A percentile compares a stretch with the other conserved stretches of the same genome.
These are phyloP conservation scores for Alviniconcha strummeri DNA, from an alignment of 2,888 invertebrate genomes.

Conservation along the genomic window DNA sequence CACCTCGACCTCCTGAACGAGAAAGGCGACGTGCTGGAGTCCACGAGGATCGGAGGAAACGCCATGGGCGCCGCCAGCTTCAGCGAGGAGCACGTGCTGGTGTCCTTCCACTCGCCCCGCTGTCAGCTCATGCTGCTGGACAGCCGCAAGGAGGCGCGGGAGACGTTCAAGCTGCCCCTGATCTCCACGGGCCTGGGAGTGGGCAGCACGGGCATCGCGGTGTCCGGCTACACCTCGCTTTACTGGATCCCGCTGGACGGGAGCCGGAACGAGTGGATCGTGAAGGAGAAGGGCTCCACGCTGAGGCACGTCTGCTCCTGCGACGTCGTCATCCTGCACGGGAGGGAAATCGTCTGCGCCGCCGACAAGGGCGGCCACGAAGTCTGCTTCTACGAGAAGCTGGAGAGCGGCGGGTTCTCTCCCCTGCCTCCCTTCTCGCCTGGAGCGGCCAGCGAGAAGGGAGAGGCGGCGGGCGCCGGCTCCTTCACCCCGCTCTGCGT, in stretches of 20 bases:
- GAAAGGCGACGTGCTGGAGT: background rate
- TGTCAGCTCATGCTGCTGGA: constrained; percentile 10
- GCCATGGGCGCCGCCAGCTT: constrained; percentile 14
- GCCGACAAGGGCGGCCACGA: constrained; percentile 21
- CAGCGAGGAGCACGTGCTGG: constrained; percentile 1
- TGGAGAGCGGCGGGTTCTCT: background rate
- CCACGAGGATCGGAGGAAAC: constrained; percentile 23
- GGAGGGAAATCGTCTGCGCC: constrained; percentile 24
- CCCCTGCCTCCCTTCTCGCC: constrained; percentile 22
- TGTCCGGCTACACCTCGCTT: constrained; percentile 6
- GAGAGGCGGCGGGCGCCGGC: background rate
- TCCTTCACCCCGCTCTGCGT: constrained; percentile 19
- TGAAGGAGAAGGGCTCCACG: background rate
- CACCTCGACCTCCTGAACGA: constrained; percentile 22
- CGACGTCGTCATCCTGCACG: constrained; percentile 14
- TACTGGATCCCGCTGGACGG: constrained; percentile 28
- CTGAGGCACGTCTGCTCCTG: constrained; percentile 13
- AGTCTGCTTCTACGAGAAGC: constrained; percentile 29
- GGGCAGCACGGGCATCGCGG: constrained; percentile 28
- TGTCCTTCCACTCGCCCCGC: constrained; percentile 15
- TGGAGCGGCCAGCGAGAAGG: background rate
- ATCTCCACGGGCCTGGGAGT: constrained; percentile 6
- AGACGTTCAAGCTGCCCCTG: background rate
- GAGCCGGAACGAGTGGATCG: constrained; percentile 20
- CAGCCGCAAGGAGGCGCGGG: background rate